Evolutionary conservation across 2,888 invertebrate genomes (phyloP), one percentile per base, ranked within the genome.

Genomic region (Tetrapedia diversipes): DNA sequence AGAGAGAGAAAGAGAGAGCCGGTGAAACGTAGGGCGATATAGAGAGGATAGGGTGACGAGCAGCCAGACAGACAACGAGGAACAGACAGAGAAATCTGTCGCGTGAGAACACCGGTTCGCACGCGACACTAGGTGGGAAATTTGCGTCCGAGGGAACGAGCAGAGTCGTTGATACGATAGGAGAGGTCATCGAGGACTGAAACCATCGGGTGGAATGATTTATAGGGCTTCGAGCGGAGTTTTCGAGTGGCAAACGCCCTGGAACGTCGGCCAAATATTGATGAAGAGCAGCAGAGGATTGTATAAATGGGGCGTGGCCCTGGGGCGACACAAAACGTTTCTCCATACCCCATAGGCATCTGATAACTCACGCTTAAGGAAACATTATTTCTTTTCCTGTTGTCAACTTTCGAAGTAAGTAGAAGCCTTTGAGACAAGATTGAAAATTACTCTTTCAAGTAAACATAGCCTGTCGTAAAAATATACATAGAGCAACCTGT

Each of bases 211-310:
- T 32, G 7, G 10, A 22, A 67, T 19, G 19, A 22, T 43, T 19
- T 22, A 2, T 10, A 27, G 37, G n/a, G n/a, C n/a, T 19, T 47
- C 14, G 11, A 2, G 8, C 3, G 19, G 49, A 27, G 22, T 16
- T 66, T 65, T 22, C 2, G 27, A 27, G 54, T 22, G 7, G n/a
- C 14, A 10, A 14, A 11, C 34, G n/a, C 22, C 22, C 41, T 19
- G 27, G 47, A n/a, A 10, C 32, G 47, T 41, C 24, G 19, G 19
- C 73, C 63, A 61, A 73, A 73, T 73, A 73, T 73, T 63, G 61
- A 56, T 59, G 34, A 22, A n/a, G 11, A 22, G 4, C 19, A 11
- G 49, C 71, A 45, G 29, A 54, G 39, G 4, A 34, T 34, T 49
- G 22, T 49, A n/a, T n/a, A 34, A 49, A 37, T 10, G 22, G 47